A percentile compares a stretch with the other conserved stretches of the same genome.
phyloP scores from a whole-genome alignment of 2,888 invertebrate species.

The Cosmopolites sordidus region DNA sequence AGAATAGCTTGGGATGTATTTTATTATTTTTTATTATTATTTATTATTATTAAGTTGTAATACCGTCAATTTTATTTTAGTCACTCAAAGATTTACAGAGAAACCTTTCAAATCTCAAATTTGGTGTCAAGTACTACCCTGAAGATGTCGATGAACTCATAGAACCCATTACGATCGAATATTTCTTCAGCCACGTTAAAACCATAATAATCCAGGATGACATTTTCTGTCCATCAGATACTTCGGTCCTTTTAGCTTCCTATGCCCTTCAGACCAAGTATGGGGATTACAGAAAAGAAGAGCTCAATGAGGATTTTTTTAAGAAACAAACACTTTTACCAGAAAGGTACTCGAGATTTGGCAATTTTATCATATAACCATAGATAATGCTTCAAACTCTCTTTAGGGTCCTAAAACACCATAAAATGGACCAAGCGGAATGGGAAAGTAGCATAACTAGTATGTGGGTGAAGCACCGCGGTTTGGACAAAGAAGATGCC shows the following conservation, averaged over 20 bases:
- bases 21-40: too few relatives aligned
- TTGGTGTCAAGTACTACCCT: conserved; percentile 97
- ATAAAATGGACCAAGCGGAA: conserved; percentile 92
- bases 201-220: conserved; percentile 94
- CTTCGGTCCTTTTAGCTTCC: conserved; percentile 92
- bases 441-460: conserved; percentile 96
- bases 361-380: conserved; percentile 1
- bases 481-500: conserved; percentile 89
- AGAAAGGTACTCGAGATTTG: conserved; percentile 76
- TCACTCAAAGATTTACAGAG: conserved; percentile 36
- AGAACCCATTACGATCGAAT: conserved; percentile 93
- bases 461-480: conserved; percentile 95
- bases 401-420: conserved; percentile 84
- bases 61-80: conserved; percentile 36
- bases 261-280: conserved; percentile 97
- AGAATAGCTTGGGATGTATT: too few relatives aligned
- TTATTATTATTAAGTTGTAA: too few relatives aligned
- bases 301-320: conserved; percentile 77
- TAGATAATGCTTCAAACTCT: too few relatives aligned
- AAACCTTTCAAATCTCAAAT: conserved; percentile 36
- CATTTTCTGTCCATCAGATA: conserved; percentile 98
- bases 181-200: conserved; percentile 91
- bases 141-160: conserved; percentile 99
- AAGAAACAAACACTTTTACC: conserved; percentile 88
- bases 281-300: conserved; percentile 82